Evolutionary conservation across 1,140 invertebrate species (phyloP), one percentile per base, ranked within the genome.

Genomic region (Bombus waltoni): DNA sequence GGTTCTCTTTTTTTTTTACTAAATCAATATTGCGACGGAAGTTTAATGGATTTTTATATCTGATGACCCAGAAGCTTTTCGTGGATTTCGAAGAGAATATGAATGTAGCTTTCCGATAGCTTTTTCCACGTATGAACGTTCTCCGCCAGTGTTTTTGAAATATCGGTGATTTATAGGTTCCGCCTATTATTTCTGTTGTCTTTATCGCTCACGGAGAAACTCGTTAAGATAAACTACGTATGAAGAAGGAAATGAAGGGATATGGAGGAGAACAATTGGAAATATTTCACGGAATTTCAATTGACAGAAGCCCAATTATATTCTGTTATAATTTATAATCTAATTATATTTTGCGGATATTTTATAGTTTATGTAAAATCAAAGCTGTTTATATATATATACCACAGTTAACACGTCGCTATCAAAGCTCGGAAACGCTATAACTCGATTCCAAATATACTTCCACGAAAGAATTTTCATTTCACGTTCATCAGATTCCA

Each of bases 21-120:
- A n/a, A 79, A 79, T 70, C 77, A 68, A 68, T 79, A 79, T 79
- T 42, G 65, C 22, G 65, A 70, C n/a, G 44, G 25, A 42, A 40
- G 65, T 32, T 80, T 80, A 80, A 80, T 71, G 78, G 78, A 70
- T 47, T 80, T 71, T 68, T 71, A 70, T 80, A 80, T 80, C 78
- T 80, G 78, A 80, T 80, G 78, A 70, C 78, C 78, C 62, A 53
- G 35, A 80, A 80, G 65, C 65, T 80, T 80, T 70, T 70, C 78
- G 66, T 40, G 53, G 38, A 77, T 77, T 40, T 77, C 71, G 42
- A n/a, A 59, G 38, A 25, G 44, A 70, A 70, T 65, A 22, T 38
- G 15, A 25, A 76, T 38, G 57, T 59, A 65, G 22, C 32, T 78
- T 77, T 65, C 65, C n/a, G 42, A 47, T 53, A 44, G 8, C 13